These are phyloP conservation scores for Bergia sp. DNA, from an alignment of 92 coral and sea anemone genomes.

Conservation along the genomic window DNA sequence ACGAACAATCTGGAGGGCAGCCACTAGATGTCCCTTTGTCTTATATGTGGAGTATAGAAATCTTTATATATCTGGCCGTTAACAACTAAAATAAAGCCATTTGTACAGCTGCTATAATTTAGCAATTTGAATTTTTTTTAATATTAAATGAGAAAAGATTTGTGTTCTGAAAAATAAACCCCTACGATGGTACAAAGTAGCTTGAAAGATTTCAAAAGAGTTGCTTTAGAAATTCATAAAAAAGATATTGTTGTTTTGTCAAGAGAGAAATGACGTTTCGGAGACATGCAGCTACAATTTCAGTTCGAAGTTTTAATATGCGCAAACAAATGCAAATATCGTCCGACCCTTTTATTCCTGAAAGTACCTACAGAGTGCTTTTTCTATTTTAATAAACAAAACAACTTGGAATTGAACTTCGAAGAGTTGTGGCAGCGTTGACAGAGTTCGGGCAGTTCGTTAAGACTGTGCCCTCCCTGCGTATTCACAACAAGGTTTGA, in stretches of 20 bases:
- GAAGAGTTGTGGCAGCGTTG: background rate
- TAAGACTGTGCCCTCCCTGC: too few species aligned
- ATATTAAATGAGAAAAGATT: background rate
- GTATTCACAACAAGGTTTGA: background rate
- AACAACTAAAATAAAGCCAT: background rate
- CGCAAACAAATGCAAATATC: constrained; percentile 28
- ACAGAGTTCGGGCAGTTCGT: background rate
- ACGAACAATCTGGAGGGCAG: background rate
- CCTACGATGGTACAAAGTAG: background rate
- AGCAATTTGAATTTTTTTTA: background rate
- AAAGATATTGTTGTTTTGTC: background rate
- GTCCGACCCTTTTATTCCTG: background rate
- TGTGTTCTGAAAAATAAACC: too few species aligned
- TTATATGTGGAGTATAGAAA: background rate
- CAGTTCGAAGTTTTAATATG: background rate
- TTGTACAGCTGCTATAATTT: background rate
- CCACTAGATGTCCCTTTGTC: background rate
- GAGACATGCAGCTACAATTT: background rate
- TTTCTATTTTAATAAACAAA: background rate
- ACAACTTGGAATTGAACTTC: background rate
- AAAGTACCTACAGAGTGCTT: background rate
- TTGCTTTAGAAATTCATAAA: background rate
- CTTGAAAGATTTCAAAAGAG: background rate
- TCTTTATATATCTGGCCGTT: background rate
- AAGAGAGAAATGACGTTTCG: background rate